Conservation (phyloP, 23 tunicate genomes). For the Trididemnum miniatum region DNA sequence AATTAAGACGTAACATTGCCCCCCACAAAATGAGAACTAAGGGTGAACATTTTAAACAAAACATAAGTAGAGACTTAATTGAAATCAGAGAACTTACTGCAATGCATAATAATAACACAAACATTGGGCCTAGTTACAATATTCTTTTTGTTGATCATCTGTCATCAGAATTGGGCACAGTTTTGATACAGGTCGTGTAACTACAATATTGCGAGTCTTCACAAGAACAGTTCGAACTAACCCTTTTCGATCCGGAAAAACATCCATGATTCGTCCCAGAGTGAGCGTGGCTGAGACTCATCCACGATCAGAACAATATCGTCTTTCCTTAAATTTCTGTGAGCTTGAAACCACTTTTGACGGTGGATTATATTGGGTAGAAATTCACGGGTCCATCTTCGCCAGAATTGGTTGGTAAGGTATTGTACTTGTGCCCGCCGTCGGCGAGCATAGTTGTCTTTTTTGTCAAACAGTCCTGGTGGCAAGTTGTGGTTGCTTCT, state of each 20-base stretch:
- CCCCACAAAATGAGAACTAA: too few relatives aligned
- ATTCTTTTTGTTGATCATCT: too few relatives aligned
- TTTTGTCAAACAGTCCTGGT: not conserved
- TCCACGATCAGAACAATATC: not conserved
- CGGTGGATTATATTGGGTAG: not conserved
- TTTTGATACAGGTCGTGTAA: not conserved
- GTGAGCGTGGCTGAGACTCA: not conserved
- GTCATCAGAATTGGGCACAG: not conserved
- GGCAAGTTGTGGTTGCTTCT: not conserved
- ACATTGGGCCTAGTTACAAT: too few relatives aligned
- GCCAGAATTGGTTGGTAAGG: not conserved
- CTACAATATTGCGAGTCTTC: not conserved
- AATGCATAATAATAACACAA: too few relatives aligned
- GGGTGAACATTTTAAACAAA: too few relatives aligned
- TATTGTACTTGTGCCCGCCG: not conserved
- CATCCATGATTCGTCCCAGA: not conserved
- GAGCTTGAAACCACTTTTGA: not conserved
- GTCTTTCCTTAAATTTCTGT: not conserved
- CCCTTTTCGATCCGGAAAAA: constrained; percentile 1
- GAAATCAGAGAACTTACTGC: too few relatives aligned
- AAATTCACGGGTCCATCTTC: not conserved
- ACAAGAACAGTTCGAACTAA: not conserved
- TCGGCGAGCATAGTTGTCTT: not conserved
- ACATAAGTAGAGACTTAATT: too few relatives aligned
- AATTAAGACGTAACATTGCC: too few relatives aligned